Evolutionary conservation across 92 coral and sea anemone species (phyloP).

Genomic region (Parazoanthus darwini): DNA sequence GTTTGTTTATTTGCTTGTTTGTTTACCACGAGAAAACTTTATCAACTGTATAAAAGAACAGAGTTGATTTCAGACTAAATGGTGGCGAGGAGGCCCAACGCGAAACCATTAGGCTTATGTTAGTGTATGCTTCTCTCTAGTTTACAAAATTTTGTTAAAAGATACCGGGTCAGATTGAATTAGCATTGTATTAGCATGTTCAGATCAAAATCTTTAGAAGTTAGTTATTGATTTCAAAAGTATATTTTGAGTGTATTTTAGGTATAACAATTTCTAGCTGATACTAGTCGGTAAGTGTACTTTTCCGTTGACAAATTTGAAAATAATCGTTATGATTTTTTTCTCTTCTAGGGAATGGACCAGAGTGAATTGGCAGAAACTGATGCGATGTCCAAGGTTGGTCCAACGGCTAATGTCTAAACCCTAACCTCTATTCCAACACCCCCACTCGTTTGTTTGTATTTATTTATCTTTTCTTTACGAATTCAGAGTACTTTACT

Average conservation of each 20-base stretch:
- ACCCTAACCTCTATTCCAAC: not conserved
- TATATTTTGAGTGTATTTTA: not conserved
- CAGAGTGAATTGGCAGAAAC: conserved; percentile 88
- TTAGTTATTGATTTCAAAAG: not conserved
- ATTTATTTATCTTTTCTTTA: too few species aligned
- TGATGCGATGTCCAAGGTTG: conserved; percentile 64
- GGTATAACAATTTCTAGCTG: not conserved
- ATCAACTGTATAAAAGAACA: too few species aligned
- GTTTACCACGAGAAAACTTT: not conserved
- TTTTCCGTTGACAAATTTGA: not conserved
- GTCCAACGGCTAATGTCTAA: not conserved
- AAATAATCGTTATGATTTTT: not conserved
- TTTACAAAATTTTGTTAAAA: too few species aligned
- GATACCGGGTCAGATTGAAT: too few species aligned
- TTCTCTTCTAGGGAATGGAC: conserved; percentile 81
- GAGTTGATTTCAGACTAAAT: too few species aligned
- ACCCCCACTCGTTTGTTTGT: not conserved
- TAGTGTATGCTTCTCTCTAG: too few species aligned
- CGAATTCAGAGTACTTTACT: not conserved
- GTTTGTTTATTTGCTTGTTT: too few species aligned
- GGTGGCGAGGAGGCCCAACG: too few species aligned
- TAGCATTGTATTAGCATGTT: too few species aligned
- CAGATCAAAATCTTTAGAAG: too few species aligned
- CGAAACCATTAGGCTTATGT: too few species aligned
- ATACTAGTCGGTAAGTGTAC: not conserved